Base-by-base conservation (phyloP, 2,797 vertebrate genomes). In the Erethizon dorsatum region DNA sequence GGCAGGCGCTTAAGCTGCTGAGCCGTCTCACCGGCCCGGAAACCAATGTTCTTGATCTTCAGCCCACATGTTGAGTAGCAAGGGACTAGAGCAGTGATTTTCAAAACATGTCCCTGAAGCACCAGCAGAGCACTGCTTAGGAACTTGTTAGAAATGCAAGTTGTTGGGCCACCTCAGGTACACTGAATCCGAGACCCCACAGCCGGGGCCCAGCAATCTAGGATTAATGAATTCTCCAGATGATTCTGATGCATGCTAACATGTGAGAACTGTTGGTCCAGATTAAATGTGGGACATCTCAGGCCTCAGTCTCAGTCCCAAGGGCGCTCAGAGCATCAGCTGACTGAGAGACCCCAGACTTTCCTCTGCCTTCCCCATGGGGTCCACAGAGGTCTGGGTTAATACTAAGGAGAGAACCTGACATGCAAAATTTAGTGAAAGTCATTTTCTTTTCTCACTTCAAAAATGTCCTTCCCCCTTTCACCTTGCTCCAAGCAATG, bases 341-440 rank as follows among this genome's bases (percentile, higher is more conserved):
- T 52, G 47, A 37, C 9, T 65, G 56, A 56, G 79, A 73, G 20
- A 86, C 9, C 12, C 52, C 57, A 75, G 50, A 84, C 69, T 83
- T 83, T 45, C 54, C 77, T 87, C 75, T 87, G 56, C 56, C 79
- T 41, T 79, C 54, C 88, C 63, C 47, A 20, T 59, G 31, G 33
- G 10, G 50, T n/a, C 31, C 26, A 45, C 26, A 65, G 33, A 61
- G 47, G n/a, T 69, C 52, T 31, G 61, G 7, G 18, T 78, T 52
- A 86, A 54, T 54, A 47, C 31, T 52, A 67, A 91, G 71, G 61
- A 78, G n/a, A 90, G 86, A 95, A 83, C 63, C 41, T 65, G 37
- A 92, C 13, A 7, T 57, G n/a, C 0, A 83, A 54, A 79, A 79
- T 52, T 67, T 92, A 82, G 56, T 54, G 54, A 94, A 95, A 47